Evolutionary conservation across 2,888 invertebrate genomes (phyloP), one percentile per base, ranked within the genome.

Genomic region (Epinotia bilunana): DNA sequence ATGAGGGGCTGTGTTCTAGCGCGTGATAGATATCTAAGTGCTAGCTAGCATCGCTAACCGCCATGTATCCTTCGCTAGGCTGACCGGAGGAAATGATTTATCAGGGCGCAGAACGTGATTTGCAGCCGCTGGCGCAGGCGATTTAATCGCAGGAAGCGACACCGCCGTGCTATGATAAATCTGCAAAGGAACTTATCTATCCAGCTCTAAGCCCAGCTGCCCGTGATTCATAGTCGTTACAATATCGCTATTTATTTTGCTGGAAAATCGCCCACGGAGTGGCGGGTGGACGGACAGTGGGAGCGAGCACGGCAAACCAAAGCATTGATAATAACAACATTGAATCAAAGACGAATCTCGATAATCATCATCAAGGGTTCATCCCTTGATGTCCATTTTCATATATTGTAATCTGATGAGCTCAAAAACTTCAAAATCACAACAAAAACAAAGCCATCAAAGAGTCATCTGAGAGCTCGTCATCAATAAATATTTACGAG

Each of bases 61-160:
- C 67, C 67, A 16, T 76, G 77, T 80, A 82, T 80, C 82, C 80
- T 81, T 78, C 77, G 70, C 73, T 73, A 77, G 76, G 81, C 78
- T 78, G 80, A 82, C 80, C 82, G 79, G 77, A 88, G 91, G 91
- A 92, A 91, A 92, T 92, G 86, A 92, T 92, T 91, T 91, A 93
- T 92, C 91, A 90, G 86, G 80, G 79, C 81, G 75, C 78, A 77
- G 83, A 83, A 84, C 87, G 88, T 92, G 93, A 92, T 92, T 93
- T 91, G 93, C 90, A 87, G 88, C 86, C 85, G 79, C 81, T 79
- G 79, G 83, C 81, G 82, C 69, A 79, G 76, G 79, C 87, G 90
- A 91, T 91, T 86, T 90, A 90, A 93, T 93, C 93, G 87, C 93
- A 93, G 93, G 93, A 93, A 93, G 87, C 88, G 83, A 86, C 89